Conservation (phyloP, 2,888 invertebrate genomes). For the Coremacera marginata region DNA sequence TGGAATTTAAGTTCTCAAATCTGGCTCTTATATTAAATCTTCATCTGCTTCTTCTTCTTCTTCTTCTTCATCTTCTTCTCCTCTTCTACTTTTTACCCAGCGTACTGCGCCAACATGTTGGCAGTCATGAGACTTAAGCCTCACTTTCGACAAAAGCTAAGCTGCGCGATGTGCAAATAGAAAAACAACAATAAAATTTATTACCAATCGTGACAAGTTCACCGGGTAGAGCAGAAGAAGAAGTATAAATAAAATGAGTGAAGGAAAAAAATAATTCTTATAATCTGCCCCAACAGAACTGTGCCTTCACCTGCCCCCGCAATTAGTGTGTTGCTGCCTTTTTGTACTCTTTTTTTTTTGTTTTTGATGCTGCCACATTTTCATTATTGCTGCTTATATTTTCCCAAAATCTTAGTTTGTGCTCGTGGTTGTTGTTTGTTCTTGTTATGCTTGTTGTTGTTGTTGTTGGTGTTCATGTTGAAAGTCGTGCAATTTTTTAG, state of each 20-base stretch:
- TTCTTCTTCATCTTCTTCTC: no score
- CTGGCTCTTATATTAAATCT: no score
- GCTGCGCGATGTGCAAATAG: neutral
- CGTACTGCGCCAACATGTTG: no score
- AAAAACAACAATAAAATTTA: conserved; percentile 17
- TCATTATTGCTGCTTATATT: neutral
- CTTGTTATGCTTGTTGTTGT: neutral
- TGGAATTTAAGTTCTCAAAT: no score
- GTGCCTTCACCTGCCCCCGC: neutral
- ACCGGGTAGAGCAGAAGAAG: neutral
- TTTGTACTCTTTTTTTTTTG: neutral
- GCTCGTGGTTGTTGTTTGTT: neutral
- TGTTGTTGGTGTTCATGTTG: neutral
- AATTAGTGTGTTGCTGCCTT: neutral
- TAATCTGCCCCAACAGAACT: no score
- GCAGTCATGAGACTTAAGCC: no score
- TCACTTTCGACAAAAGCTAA: no score
- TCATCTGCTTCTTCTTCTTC: no score
- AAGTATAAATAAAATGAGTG: no score
- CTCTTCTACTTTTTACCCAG: no score
- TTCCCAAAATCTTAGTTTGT: neutral
- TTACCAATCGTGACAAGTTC: conserved; percentile 24
- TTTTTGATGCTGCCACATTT: neutral
- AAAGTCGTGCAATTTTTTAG: conserved; percentile 22
- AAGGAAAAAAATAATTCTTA: no score